Conservation (phyloP, 2,113 vertebrate genomes). For the Hucho hucho region DNA sequence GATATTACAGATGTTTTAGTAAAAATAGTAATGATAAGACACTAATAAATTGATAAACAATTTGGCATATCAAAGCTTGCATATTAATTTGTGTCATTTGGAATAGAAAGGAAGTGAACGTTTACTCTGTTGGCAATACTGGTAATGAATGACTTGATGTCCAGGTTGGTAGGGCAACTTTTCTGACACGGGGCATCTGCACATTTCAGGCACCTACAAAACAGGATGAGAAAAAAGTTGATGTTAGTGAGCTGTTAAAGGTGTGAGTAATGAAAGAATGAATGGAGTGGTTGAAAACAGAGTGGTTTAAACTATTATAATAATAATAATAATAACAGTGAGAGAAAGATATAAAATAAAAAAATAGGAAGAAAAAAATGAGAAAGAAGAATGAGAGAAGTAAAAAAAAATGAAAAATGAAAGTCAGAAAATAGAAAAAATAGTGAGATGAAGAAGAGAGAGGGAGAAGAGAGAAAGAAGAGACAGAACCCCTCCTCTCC, state of each 20-base stretch:
- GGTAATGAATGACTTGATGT: conserved; percentile 87
- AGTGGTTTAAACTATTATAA: neutral
- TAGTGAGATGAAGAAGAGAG: neutral
- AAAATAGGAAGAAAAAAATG: neutral
- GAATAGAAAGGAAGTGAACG: neutral
- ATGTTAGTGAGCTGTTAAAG: conserved; percentile 14
- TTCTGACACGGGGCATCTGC: conserved; percentile 89
- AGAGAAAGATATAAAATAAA: neutral
- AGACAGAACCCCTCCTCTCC: conserved; percentile 39
- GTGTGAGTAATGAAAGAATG: conserved; percentile 14
- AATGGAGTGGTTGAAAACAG: conserved; percentile 1
- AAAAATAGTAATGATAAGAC: neutral
- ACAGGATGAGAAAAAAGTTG: neutral
- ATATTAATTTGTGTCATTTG: neutral
- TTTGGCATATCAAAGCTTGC: no score
- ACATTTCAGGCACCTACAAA: conserved; percentile 84
- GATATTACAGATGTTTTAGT: neutral
- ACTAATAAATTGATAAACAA: neutral
- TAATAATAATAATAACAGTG: neutral
- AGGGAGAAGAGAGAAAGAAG: neutral
- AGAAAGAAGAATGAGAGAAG: neutral
- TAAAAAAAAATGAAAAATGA: neutral
- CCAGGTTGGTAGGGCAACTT: conserved; percentile 87
- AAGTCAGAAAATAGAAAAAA: neutral
- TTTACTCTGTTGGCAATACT: conserved; percentile 86